phyloP scores from a whole-genome alignment of 2,888 invertebrate genomes.

The Ecdyonurus torrentis region DNA sequence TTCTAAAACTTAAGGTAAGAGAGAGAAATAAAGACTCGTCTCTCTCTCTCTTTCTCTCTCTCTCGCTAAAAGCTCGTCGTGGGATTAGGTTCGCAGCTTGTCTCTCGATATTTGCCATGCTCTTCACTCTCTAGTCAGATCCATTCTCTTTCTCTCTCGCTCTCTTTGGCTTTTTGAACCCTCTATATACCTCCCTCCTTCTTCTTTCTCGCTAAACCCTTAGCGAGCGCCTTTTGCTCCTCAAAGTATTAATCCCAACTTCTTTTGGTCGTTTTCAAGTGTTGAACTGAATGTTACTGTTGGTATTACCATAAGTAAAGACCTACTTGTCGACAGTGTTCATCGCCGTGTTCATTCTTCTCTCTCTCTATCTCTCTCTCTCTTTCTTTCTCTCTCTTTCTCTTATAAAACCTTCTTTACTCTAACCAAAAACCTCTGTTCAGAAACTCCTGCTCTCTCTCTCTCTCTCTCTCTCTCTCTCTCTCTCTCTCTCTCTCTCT shows the following conservation, averaged over 20 bases:
- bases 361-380: not conserved
- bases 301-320: not conserved
- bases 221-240: not conserved
- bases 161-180: not conserved
- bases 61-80: not conserved
- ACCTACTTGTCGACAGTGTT: not conserved
- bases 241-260: not conserved
- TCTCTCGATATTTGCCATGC: not conserved
- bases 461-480: not conserved
- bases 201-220: not conserved
- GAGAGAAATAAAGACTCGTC: too few relatives aligned
- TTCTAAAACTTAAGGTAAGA: too few relatives aligned
- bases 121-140: not conserved
- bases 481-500: not conserved
- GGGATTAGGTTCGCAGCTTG: not conserved
- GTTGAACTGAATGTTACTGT: not conserved
- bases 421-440: not conserved
- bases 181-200: not conserved
- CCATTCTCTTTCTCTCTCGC: conserved; percentile 2
- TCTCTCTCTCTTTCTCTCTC: too few relatives aligned
- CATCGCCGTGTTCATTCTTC: not conserved
- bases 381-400: not conserved
- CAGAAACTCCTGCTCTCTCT: not conserved
- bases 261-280: not conserved
- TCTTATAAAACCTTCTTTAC: not conserved